Evolutionary conservation across 2,113 vertebrate genomes (phyloP), one percentile per base, ranked within the genome.

Genomic region (Hippocampus guttulatus): DNA sequence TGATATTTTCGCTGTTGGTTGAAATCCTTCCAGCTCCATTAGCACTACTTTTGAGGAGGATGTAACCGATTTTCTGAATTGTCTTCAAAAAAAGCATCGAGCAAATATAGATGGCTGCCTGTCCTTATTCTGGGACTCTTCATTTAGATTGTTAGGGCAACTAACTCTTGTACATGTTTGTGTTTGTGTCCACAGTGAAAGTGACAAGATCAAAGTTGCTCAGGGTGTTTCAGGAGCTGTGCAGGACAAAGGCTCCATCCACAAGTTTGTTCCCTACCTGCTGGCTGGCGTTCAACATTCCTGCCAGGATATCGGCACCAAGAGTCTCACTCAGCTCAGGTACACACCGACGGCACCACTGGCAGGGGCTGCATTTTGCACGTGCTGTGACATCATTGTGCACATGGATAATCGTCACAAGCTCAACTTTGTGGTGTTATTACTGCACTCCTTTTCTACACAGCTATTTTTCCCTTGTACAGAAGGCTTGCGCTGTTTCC

Each of bases 241-340:
- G 67, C 96, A 99, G 79, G 97, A 99, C 89, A 99, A 98, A 86
- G 97, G 97, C 67, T 98, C 97, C 78, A 97, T 99, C 88, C 96
- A 99, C 85, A 98, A 98, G 84, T 99, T 98, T 76, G 89, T 99
- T 64, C 96, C 97, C 0, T 99, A 99, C 90, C 90, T 99, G 85
- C 94, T 98, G 64, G 95, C 94, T 67, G 97, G 96, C 62, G 95
- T 96, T 80, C 97, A 99, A 88, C 96, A 98, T 85, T 96, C 96
- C 75, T 98, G 96, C 81, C 97, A 99, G 85, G 97, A 99, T 81
- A 98, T 99, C 16, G 97, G 97, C 69, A 83, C 95, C 71, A 99
- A 98, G 88, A 98, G 96, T 80, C 88, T 99, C 80, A 98, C 95
- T 5, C 96, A 96, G 90, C 92, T 99, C 79, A 92, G 97, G 97